Base-by-base conservation (phyloP, 2,797 vertebrate genomes). In the Leucoraja ocellata region DNA sequence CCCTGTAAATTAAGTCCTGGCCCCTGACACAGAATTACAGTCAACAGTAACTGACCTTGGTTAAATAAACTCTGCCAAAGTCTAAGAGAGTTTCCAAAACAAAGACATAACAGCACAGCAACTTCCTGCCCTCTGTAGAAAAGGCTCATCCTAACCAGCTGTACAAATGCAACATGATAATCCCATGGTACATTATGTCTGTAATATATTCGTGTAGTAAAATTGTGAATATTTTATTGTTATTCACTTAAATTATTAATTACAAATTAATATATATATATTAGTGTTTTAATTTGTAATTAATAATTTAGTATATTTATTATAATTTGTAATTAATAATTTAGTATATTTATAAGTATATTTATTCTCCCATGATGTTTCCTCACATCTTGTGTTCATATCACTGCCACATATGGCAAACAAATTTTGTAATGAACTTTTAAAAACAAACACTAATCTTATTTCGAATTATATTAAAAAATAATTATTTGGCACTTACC, bases 31-130 rank as follows among this genome's bases (percentile, higher is more conserved):
- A 68, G 18, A 36, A 88, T 65, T 88, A 65, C n/a, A 68, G 61
- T 65, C 28, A 63, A 86, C 25, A 86, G 28, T 65, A 86, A 86
- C 58, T 86, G 83, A 32, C 83, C 83, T 86, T 28, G n/a, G 84
- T 18, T 63, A 16, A 68, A 65, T 28, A 88, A 88, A 68, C 84
- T 68, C 16, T 88, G 84, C 84, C 84, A 88, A 88, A 68, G 83
- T 88, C n/a, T 65, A 32, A 88, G 68, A 65, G n/a, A 36, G 61
- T 88, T 88, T 88, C 84, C 84, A 88, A 88, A 88, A 88, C 84
- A 88, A 68, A 88, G 61, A 68, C 84, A 88, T 88, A 88, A 68
- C 84, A 68, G 61, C 65, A 88, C 61, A 88, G 84, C 84, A 88
- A 88, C 84, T 88, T 88, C 84, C 84, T 88, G 61, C 61, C 84